Base-by-base conservation (phyloP, 1,140 invertebrate genomes). In the Drosophila watanabei region DNA sequence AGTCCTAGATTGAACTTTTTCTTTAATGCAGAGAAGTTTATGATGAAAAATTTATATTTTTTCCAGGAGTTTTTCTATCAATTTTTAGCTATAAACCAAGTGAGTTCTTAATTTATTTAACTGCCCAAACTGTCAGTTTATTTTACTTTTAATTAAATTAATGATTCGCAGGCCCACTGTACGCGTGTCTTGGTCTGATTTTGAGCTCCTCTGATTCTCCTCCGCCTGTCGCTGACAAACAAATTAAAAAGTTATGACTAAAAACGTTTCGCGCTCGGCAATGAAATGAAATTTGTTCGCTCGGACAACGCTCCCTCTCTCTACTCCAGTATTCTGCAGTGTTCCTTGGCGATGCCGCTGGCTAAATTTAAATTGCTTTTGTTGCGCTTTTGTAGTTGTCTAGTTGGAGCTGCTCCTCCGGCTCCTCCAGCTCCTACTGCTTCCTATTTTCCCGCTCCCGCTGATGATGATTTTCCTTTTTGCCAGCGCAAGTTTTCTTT, bases 211-310 rank as follows among this genome's bases (percentile, higher is more conserved):
- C 8, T 3, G n/a, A 45, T 24, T 39, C 35, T 43, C 58, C 80
- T 75, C 81, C 30, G 57, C 59, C 85, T 89, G 84, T 45, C 79
- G 73, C 73, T 88, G 84, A 89, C 84, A 88, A 88, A 90, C 79
- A 90, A 90, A 90, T 89, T 89, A 90, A 89, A 89, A 89, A 89
- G 86, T 89, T 89, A 90, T 89, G 86, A 89, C 75, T 85, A 71
- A 90, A 88, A 89, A 72, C 81, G 76, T 73, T 84, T 79, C 75
- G 66, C 65, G 75, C 73, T 68, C 32, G 73, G 46, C 75, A 77
- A 68, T 79, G 66, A 89, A 88, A 88, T 89, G 73, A 81, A 84
- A 89, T 84, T 89, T 56, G 69, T 69, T 75, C 63, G 75, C 75
- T 69, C 73, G 81, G 73, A 75, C 84, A 88, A 79, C 71, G 66